phyloP scores from a whole-genome alignment of 2,797 vertebrate genomes.

The Pseudotriccus pelzelni region DNA sequence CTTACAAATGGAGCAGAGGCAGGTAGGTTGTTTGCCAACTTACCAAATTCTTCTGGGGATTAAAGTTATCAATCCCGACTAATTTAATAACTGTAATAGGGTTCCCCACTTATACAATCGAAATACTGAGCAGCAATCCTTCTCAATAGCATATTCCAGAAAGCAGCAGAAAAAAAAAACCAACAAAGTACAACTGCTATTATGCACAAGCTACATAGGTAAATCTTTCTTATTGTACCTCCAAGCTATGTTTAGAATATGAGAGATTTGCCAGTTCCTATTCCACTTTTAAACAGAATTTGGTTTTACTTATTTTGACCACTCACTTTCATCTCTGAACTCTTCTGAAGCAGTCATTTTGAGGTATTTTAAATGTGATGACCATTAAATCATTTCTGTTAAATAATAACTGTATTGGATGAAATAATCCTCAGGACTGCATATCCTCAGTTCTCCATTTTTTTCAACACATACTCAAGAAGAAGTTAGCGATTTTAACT shows the following conservation, averaged over 20 bases:
- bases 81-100: neutral
- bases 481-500: neutral
- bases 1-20: neutral
- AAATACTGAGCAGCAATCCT: neutral
- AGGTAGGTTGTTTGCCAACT: neutral
- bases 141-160: neutral
- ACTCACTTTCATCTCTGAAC: neutral
- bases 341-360: neutral
- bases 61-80: neutral
- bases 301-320: neutral
- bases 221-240: neutral
- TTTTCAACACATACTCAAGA: neutral
- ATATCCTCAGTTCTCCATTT: neutral
- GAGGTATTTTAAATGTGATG: neutral
- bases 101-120: fast-evolving
- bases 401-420: neutral
- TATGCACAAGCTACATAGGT: neutral
- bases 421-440: neutral
- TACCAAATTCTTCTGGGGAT: neutral
- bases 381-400: neutral
- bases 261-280: neutral
- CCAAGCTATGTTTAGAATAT: neutral
- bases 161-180: neutral
- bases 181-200: neutral
- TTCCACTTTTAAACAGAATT: neutral